Evolutionary conservation across 2,888 invertebrate genomes (phyloP), one percentile per base, ranked within the genome.

Genomic region (Ormyrus thymus): DNA sequence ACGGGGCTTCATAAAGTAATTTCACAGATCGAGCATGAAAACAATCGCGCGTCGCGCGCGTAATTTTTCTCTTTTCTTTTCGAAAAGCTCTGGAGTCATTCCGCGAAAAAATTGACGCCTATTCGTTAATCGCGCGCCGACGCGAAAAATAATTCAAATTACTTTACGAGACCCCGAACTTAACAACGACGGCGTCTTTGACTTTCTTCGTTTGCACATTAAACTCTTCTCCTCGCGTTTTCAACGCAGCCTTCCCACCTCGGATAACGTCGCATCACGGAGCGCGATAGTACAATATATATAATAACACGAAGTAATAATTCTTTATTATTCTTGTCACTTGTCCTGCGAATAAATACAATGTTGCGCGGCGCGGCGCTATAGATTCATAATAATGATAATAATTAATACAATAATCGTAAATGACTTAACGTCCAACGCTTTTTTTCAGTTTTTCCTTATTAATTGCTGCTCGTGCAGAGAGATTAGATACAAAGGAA

Each of bases 401-500:
- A 80, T 83, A 82, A 80, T 79, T 79, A 76, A 80, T 51, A 77
- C 79, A 80, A 81, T 85, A 74, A 82, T 83, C 80, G 80, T 81
- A 79, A 84, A 83, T 83, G 29, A 29, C 29, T 29, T 29, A 4
- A 83, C 82, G 82, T 81, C 78, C 81, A 83, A 81, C 77, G 69
- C 78, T 76, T 76, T 76, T 29, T 81, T 76, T 72, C 56, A 77
- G 46, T 80, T 77, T 77, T 73, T 81, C 74, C 61, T 82, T 81
- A 82, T 82, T 82, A 78, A 83, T 53, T 0, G 45, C 9, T 65
- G 9, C 15, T 65, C 13, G 48, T 48, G 29, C 46, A 56, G 43
- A 56, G 64, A 65, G 5, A 62, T 82, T 85, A 79, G 83, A 83
- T 81, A 82, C 79, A 84, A 85, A 86, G 84, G 84, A 87, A 86